Conservation (phyloP, 2,888 invertebrate genomes). For the Aricia artaxerxes region DNA sequence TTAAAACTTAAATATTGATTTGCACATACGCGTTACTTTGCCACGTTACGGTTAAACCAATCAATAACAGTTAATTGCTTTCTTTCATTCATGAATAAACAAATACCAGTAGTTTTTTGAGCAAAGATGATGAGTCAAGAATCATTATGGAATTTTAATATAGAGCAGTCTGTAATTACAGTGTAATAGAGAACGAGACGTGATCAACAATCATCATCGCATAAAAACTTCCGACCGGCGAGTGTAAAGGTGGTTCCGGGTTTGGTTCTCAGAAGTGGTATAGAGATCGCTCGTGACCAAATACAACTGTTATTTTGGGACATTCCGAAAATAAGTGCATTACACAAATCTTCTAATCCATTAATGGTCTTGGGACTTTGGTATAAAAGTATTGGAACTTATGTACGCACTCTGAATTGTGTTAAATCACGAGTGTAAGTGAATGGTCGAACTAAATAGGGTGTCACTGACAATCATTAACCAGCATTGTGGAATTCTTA, state of each 20-base stretch:
- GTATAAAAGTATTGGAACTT: background rate
- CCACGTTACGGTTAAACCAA: background rate
- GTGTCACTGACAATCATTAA: background rate
- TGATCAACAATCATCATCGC: constrained; percentile 21
- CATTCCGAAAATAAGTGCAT: background rate
- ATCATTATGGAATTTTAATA: constrained; percentile 21
- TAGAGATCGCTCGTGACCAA: constrained; percentile 22
- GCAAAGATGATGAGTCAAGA: constrained; percentile 9
- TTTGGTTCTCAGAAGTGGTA: constrained; percentile 31
- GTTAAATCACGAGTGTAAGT: background rate
- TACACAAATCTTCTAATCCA: background rate
- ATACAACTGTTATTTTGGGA: background rate
- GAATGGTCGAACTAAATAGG: background rate
- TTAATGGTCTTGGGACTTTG: background rate
- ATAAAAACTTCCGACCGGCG: constrained; percentile 27
- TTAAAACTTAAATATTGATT: background rate
- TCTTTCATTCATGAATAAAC: background rate
- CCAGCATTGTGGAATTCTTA: background rate
- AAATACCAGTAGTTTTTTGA: constrained; percentile 5
- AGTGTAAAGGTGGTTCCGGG: constrained; percentile 30
- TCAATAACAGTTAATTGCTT: background rate
- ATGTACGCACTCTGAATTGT: background rate
- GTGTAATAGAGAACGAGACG: background rate
- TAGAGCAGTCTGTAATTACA: constrained; percentile 18
- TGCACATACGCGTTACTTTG: background rate